A percentile compares a stretch with the other conserved stretches of the same genome.
phyloP scores from a whole-genome alignment of 1,140 invertebrate genomes.

The Fragariocoptes setiger region DNA sequence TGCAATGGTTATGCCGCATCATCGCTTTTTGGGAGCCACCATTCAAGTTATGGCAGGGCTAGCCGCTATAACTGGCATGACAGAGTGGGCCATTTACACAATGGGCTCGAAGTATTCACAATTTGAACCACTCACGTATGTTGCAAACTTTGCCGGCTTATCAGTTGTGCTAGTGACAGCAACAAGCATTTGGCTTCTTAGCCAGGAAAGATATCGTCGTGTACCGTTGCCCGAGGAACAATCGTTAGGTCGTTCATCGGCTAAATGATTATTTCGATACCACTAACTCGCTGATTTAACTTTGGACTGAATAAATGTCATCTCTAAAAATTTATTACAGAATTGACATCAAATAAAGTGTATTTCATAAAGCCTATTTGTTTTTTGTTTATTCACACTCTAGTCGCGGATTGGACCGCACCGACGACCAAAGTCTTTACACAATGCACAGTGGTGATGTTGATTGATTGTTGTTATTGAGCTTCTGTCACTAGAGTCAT shows the following conservation, averaged over 20 bases:
- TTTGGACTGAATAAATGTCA: too few species aligned
- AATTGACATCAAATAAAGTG: too few species aligned
- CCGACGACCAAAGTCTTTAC: too few species aligned
- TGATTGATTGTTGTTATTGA: too few species aligned
- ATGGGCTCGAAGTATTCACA: background rate
- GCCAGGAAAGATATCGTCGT: background rate
- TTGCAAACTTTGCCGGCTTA: background rate
- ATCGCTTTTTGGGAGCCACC: background rate
- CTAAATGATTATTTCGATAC: too few species aligned
- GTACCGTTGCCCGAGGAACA: background rate
- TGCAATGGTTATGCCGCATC: background rate
- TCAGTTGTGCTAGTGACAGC: background rate
- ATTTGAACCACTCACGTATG: background rate
- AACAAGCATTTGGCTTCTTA: background rate
- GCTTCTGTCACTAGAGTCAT: too few species aligned
- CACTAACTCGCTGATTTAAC: too few species aligned
- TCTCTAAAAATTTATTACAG: too few species aligned
- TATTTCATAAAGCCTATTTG: too few species aligned
- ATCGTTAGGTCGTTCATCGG: background rate
- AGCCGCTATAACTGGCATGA: background rate
- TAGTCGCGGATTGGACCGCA: too few species aligned
- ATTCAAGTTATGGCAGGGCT: background rate
- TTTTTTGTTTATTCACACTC: too few species aligned
- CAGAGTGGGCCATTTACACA: background rate
- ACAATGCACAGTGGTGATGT: too few species aligned